Percentiles rank a stretch among this genome's conserved stretches.
Evolutionary conservation across 2,888 invertebrate genomes (phyloP).

Genomic region (Dicyrtomina minuta): DNA sequence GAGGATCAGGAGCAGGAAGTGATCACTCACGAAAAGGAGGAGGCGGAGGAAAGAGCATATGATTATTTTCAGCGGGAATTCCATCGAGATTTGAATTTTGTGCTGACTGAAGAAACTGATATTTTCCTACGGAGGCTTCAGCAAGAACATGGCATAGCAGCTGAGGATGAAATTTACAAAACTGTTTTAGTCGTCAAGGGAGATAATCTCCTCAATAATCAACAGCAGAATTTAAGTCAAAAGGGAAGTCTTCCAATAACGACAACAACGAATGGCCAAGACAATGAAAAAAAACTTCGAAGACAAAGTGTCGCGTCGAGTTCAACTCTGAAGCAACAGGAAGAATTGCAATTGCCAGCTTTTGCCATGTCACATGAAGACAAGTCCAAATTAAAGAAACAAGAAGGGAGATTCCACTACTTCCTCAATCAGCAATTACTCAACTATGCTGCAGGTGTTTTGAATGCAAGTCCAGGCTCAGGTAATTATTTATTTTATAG

Average conservation of each 20-base stretch:
- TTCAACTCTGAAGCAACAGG: too few species aligned
- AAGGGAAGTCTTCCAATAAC: too few species aligned
- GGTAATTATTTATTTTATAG: background rate
- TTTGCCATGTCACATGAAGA: background rate
- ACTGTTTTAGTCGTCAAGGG: background rate
- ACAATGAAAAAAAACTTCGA: too few species aligned
- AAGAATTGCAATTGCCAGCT: background rate
- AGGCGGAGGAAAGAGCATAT: background rate
- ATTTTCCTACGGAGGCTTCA: background rate
- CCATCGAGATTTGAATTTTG: constrained; percentile 4
- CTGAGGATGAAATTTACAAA: background rate
- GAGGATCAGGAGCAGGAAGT: too few species aligned
- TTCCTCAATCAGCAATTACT: background rate
- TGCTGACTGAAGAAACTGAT: background rate
- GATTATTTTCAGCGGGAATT: background rate
- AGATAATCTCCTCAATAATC: too few species aligned
- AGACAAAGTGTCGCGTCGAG: too few species aligned
- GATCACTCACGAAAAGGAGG: background rate
- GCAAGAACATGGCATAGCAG: background rate
- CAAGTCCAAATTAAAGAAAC: background rate
- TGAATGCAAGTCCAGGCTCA: background rate
- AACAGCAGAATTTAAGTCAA: too few species aligned
- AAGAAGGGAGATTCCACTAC: background rate
- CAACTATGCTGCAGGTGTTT: background rate
- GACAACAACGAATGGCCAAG: too few species aligned